Conservation (phyloP, 2,888 invertebrate genomes). For the Eustalomyia histrio region DNA sequence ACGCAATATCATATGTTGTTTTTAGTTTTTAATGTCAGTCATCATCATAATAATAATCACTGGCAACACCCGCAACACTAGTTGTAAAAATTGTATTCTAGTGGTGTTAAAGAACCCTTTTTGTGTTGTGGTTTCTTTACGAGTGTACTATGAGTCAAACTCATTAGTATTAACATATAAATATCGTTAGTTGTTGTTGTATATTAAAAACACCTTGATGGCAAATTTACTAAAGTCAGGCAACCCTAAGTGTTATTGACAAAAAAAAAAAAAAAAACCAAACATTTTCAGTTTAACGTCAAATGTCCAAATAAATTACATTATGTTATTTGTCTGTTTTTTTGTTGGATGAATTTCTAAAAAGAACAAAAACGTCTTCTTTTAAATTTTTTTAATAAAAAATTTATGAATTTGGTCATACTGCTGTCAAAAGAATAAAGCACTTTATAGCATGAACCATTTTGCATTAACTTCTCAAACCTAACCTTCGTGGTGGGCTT, state of each 20-base stretch:
- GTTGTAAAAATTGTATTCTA: conserved; percentile 6
- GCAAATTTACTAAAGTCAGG: conserved; percentile 39
- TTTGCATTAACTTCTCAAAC: too few species aligned
- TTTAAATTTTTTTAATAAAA: too few species aligned
- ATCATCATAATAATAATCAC: conserved; percentile 44
- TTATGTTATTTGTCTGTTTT: too few species aligned
- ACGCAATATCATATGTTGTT: conserved; percentile 12
- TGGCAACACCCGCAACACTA: conserved; percentile 36
- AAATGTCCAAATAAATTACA: background rate
- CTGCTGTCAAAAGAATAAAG: too few species aligned
- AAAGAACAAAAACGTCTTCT: too few species aligned
- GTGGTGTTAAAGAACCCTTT: conserved; percentile 38
- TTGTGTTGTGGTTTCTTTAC: background rate
- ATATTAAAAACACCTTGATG: conserved; percentile 33
- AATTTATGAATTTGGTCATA: too few species aligned
- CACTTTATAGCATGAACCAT: too few species aligned
- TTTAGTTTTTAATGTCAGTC: conserved; percentile 39
- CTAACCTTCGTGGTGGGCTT: too few species aligned
- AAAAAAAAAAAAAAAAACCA: background rate
- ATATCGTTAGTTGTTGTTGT: background rate
- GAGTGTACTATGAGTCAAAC: conserved; percentile 31
- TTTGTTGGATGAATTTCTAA: too few species aligned
- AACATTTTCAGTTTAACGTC: background rate
- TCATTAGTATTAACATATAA: conserved; percentile 37
- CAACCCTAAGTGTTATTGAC: conserved; percentile 8